phyloP scores from a whole-genome alignment of 2,888 invertebrate genomes.

The Athalia cordata region DNA sequence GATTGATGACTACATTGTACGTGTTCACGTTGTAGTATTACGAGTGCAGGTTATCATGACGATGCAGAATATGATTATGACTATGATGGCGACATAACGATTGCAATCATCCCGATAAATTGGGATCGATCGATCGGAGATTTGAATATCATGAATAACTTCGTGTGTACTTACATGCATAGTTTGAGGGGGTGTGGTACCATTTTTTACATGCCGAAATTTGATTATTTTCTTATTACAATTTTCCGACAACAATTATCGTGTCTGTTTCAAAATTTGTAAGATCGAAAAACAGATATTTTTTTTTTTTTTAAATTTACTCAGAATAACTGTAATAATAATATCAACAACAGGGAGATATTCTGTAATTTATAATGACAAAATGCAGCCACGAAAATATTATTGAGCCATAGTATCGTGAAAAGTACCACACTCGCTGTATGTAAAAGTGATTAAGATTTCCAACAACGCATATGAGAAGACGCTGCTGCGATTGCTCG shows the following conservation, averaged over 20 bases:
- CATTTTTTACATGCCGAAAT: too few relatives aligned
- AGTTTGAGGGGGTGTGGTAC: not conserved
- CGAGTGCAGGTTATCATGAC: constrained; percentile 28
- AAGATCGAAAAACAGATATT: too few relatives aligned
- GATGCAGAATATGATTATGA: constrained; percentile 20
- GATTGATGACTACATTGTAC: constrained; percentile 57
- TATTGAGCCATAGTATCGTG: not conserved
- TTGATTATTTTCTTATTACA: too few relatives aligned
- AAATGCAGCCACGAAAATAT: not conserved
- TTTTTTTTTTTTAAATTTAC: too few relatives aligned
- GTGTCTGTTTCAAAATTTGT: too few relatives aligned
- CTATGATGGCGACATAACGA: not conserved
- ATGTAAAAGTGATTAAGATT: constrained; percentile 29
- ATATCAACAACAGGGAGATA: not conserved
- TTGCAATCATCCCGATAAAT: too few relatives aligned
- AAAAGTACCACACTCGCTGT: constrained; percentile 35
- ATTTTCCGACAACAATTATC: too few relatives aligned
- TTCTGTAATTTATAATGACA: not conserved
- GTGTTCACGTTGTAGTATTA: constrained; percentile 55
- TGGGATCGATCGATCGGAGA: not conserved
- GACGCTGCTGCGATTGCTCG: constrained; percentile 15
- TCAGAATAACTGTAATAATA: too few relatives aligned
- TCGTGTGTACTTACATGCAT: not conserved
- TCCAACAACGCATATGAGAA: constrained; percentile 15
- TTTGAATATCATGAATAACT: not conserved